Conservation (phyloP, 2,888 invertebrate species). For the Abrostola tripartita region DNA sequence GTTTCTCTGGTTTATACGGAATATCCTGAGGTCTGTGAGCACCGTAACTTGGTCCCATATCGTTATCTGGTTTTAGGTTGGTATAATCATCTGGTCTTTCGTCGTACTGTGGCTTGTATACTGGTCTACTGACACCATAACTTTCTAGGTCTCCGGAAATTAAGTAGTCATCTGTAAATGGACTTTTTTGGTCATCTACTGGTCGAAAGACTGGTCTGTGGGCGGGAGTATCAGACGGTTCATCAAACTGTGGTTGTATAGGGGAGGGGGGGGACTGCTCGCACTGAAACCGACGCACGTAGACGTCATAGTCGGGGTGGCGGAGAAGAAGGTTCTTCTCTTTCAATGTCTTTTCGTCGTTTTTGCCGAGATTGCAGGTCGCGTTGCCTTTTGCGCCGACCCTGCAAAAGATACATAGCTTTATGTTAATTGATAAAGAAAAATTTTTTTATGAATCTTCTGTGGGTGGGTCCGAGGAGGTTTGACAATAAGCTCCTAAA, state of each 20-base stretch:
- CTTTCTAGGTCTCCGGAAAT: slow-evolving; percentile 63
- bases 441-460: too few species aligned
- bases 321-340: slow-evolving; percentile 70
- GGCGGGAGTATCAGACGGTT: slow-evolving; percentile 56
- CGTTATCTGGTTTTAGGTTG: slow-evolving; percentile 68
- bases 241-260: slow-evolving; percentile 71
- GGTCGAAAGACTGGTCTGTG: slow-evolving; percentile 80
- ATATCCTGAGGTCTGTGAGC: slow-evolving; percentile 74
- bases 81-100: slow-evolving; percentile 77
- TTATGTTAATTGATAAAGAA: not conserved
- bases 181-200: slow-evolving; percentile 70
- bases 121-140: slow-evolving; percentile 59
- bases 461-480: too few species aligned
- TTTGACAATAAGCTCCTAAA: too few species aligned
- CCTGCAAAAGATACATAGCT: slow-evolving; percentile 60
- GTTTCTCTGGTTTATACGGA: slow-evolving; percentile 67
- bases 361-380: slow-evolving; percentile 78
- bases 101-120: slow-evolving; percentile 57
- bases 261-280: slow-evolving; percentile 81
- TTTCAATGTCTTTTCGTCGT: slow-evolving; percentile 75
- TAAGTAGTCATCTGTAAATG: slow-evolving; percentile 69
- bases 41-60: slow-evolving; percentile 77
- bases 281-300: slow-evolving; percentile 77
- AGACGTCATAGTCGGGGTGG: slow-evolving; percentile 82
- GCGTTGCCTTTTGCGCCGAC: slow-evolving; percentile 86